phyloP scores from a whole-genome alignment of 2,797 vertebrate genomes.

The Labeo calbasu region DNA sequence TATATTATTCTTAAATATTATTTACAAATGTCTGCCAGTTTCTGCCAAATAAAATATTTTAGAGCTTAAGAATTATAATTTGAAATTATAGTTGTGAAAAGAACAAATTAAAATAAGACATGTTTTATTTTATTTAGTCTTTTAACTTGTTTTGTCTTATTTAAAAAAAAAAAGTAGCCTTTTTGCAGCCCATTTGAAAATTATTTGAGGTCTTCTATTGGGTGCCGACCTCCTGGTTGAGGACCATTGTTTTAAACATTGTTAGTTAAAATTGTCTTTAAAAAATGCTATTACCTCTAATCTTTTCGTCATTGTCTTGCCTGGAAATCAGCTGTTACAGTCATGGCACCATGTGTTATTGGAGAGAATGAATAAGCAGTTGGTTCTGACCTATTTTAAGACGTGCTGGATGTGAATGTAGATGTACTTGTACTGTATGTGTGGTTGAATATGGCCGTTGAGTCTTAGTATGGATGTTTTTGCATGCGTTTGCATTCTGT shows the following conservation, averaged over 20 bases:
- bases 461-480: constrained; percentile 1
- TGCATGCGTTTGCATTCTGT: constrained; percentile 26
- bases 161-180: no score
- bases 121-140: not conserved
- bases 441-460: not conserved
- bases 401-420: not conserved
- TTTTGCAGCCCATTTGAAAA: not conserved
- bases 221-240: not conserved
- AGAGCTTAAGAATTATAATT: not conserved
- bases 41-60: not conserved
- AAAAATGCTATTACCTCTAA: not conserved
- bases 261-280: not conserved
- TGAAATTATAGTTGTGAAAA: not conserved
- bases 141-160: not conserved
- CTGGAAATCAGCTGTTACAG: not conserved
- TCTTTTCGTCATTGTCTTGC: not conserved
- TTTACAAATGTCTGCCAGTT: not conserved
- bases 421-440: not conserved
- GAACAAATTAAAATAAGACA: not conserved
- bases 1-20: no score
- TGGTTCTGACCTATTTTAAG: constrained; percentile 7
- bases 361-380: not conserved
- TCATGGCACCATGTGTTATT: not conserved
- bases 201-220: not conserved
- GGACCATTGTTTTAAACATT: not conserved